Conservation (phyloP, 2,113 vertebrate species). For the Charadrius vociferus region DNA sequence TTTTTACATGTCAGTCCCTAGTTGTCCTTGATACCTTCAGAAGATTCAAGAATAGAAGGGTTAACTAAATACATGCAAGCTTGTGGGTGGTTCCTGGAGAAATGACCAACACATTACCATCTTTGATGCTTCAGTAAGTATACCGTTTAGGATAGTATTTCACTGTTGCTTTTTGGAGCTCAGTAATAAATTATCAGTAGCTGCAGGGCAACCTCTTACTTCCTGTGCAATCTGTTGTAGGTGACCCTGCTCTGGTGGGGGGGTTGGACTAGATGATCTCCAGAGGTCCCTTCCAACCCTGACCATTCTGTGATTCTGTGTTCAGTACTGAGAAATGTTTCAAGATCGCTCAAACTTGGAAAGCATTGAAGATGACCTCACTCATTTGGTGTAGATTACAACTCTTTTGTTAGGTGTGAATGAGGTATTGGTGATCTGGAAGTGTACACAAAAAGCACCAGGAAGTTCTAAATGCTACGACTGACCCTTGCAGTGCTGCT, state of each 20-base stretch:
- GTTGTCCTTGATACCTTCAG: not conserved
- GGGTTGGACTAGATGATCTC: too few relatives aligned
- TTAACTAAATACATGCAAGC: not conserved
- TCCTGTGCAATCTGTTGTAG: too few relatives aligned
- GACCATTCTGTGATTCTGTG: too few relatives aligned
- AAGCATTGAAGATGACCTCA: conserved; percentile 32
- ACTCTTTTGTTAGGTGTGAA: conserved; percentile 43
- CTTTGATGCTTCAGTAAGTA: not conserved
- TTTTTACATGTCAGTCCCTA: not conserved
- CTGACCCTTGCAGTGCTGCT: not conserved
- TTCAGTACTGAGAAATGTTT: not conserved
- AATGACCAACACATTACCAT: not conserved
- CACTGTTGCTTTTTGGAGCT: not conserved
- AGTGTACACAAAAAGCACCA: not conserved
- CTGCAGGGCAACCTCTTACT: conserved; percentile 2
- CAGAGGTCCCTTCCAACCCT: too few relatives aligned
- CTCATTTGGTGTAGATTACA: not conserved
- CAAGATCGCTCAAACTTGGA: conserved; percentile 6
- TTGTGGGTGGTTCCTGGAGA: not conserved
- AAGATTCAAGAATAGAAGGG: not conserved
- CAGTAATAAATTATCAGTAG: not conserved
- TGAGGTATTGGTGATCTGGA: conserved; percentile 1
- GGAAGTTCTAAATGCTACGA: conserved; percentile 2
- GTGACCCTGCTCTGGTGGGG: too few relatives aligned
- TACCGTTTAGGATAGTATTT: not conserved